Percentiles rank a stretch among this genome's conserved stretches.
phyloP scores from a whole-genome alignment of 1,140 invertebrate species.

The Sesamia nonagrioides region DNA sequence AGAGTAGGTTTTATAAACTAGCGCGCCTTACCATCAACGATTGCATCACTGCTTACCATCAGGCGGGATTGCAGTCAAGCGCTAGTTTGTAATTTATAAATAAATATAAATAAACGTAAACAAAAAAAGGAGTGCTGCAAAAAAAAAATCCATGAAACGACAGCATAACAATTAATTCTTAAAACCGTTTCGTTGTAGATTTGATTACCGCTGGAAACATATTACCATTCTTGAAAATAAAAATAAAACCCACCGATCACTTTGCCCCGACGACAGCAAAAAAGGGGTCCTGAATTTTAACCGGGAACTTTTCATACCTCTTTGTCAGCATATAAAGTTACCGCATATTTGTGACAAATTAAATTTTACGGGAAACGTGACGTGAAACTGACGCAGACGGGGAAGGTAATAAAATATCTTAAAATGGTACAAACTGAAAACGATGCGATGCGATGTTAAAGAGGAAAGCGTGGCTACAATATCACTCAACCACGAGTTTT shows the following conservation, averaged over 20 bases:
- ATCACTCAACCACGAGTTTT: conserved; percentile 28
- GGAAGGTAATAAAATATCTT: conserved; percentile 47
- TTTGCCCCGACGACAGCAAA: conserved; percentile 28
- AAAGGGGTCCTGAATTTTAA: conserved; percentile 38
- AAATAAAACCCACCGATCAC: conserved; percentile 21
- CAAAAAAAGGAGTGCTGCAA: too few species aligned
- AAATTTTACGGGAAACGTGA: conserved; percentile 39
- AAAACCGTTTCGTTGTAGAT: conserved; percentile 23
- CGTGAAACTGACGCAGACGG: conserved; percentile 39
- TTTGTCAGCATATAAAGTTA: conserved; percentile 41
- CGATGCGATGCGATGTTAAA: conserved; percentile 37
- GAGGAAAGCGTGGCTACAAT: conserved; percentile 18
- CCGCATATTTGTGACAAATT: conserved; percentile 50
- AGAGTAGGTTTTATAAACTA: too few species aligned
- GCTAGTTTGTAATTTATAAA: too few species aligned
- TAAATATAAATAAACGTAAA: too few species aligned
- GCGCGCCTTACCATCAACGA: too few species aligned
- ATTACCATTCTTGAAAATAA: conserved; percentile 17
- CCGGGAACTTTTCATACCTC: conserved; percentile 37
- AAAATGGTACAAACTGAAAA: conserved; percentile 46
- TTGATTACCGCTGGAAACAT: conserved; percentile 24
- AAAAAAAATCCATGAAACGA: not conserved
- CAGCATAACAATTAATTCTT: not conserved
- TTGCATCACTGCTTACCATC: too few species aligned
- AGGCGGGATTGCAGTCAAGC: too few species aligned